Conservation (phyloP, 2,888 invertebrate species). For the Aquatica leii region DNA sequence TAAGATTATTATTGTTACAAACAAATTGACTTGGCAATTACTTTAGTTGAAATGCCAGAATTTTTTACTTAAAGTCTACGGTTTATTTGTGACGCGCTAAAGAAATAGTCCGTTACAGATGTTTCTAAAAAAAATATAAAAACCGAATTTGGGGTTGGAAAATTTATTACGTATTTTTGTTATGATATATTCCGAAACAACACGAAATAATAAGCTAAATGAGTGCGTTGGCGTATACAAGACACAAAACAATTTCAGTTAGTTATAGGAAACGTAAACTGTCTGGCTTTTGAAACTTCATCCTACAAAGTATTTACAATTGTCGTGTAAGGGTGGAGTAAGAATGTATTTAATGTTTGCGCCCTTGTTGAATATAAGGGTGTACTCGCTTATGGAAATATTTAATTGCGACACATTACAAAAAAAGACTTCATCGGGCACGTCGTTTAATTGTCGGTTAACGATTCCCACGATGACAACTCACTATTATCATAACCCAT, state of each 20-base stretch:
- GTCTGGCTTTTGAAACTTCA: constrained; percentile 51
- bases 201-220: constrained; percentile 25
- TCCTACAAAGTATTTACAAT: constrained; percentile 51
- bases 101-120: constrained; percentile 5
- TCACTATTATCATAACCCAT: constrained; percentile 53
- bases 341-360: constrained; percentile 45
- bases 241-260: constrained; percentile 18
- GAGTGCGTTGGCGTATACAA: constrained; percentile 24
- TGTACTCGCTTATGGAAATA: constrained; percentile 39
- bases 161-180: constrained; percentile 16
- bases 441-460: constrained; percentile 60
- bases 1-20: too few relatives aligned
- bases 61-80: too few relatives aligned
- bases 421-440: constrained; percentile 55
- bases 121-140: constrained; percentile 13
- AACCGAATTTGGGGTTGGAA: constrained; percentile 14
- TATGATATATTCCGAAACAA: constrained; percentile 7
- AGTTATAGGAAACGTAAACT: constrained; percentile 41
- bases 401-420: constrained; percentile 33
- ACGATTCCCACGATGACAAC: constrained; percentile 56
- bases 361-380: constrained; percentile 37
- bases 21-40: too few relatives aligned
- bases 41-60: too few relatives aligned
- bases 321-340: constrained; percentile 43
- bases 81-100: too few relatives aligned